phyloP scores from a whole-genome alignment of 1,140 invertebrate species.

The Ceratosolen fusciceps region DNA sequence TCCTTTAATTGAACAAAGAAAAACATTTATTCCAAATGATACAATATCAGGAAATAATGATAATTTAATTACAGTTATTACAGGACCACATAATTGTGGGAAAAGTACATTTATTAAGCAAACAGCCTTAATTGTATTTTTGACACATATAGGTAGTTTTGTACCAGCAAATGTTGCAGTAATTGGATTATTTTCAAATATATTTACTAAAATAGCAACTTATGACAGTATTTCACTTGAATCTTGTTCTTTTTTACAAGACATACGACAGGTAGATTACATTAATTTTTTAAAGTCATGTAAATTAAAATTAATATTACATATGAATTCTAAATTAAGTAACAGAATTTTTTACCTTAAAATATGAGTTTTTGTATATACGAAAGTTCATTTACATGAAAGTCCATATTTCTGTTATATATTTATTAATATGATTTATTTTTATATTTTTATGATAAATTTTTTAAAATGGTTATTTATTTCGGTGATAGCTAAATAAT shows the following conservation, averaged over 20 bases:
- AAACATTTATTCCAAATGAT: conserved; percentile 30
- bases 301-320: too few relatives aligned
- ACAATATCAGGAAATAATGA: neutral
- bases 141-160: conserved; percentile 43
- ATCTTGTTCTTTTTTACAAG: conserved; percentile 38
- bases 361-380: too few relatives aligned
- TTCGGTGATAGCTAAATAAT: too few relatives aligned
- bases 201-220: conserved; percentile 12
- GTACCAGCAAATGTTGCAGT: conserved; percentile 25
- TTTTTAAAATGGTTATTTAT: too few relatives aligned
- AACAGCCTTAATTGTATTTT: conserved; percentile 27
- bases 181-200: conserved; percentile 19
- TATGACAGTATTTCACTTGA: conserved; percentile 28
- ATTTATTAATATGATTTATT: too few relatives aligned
- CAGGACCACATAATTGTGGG: conserved; percentile 31
- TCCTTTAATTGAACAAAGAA: conserved; percentile 27
- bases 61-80: conserved; percentile 22
- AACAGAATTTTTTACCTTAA: too few relatives aligned
- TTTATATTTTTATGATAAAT: too few relatives aligned
- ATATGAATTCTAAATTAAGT: too few relatives aligned
- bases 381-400: too few relatives aligned
- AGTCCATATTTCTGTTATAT: too few relatives aligned
- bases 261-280: conserved; percentile 36
- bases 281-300: too few relatives aligned
- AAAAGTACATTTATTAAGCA: conserved; percentile 41